Evolutionary conservation across 2,113 vertebrate species (phyloP), one percentile per base, ranked within the genome.

Genomic region (Equus przewalskii): DNA sequence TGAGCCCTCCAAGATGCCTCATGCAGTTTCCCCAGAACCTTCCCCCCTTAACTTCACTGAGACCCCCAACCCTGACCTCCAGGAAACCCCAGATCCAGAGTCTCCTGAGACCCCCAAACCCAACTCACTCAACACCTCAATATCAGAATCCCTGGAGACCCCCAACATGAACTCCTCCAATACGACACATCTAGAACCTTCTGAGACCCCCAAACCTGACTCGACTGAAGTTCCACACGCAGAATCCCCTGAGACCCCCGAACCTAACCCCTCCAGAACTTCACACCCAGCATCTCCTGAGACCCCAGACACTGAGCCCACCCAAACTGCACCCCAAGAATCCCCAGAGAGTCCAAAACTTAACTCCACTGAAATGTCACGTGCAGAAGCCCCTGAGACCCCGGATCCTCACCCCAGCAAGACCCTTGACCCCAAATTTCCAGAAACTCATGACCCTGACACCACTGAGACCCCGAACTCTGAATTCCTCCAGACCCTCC

Each of bases 321-420:
- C n/a, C 7, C 87, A 91, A 70, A 76, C 30, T 12, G 3, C 18
- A 60, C 73, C 56, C 12, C 96, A 83, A 58, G 86, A 92, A 28
- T 58, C 69, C 36, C 15, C 69, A 80, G 30, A 44, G 41, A 24
- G 15, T n/a, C 60, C 62, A n/a, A 80, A 62, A 67, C n/a, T 72
- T 33, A 94, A 87, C 6, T 15, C 72, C 41, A 78, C 89, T 19
- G 76, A 94, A 89, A 78, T 58, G 19, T 14, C 89, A 44, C n/a
- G 36, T 6, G 19, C 46, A 26, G 56, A 92, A 70, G 56, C 5
- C 41, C 36, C 44, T 49, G 54, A 81, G n/a, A 28, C 41, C 10
- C 75, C 73, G 93, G 82, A 33, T 64, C 80, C 87, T 58, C 58
- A 60, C 13, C 76, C 95, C 56, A 94, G 93, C 75, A 58, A 96